Evolutionary conservation across 2,113 vertebrate species (phyloP).

Genomic region (Oncorhynchus tshawytscha): DNA sequence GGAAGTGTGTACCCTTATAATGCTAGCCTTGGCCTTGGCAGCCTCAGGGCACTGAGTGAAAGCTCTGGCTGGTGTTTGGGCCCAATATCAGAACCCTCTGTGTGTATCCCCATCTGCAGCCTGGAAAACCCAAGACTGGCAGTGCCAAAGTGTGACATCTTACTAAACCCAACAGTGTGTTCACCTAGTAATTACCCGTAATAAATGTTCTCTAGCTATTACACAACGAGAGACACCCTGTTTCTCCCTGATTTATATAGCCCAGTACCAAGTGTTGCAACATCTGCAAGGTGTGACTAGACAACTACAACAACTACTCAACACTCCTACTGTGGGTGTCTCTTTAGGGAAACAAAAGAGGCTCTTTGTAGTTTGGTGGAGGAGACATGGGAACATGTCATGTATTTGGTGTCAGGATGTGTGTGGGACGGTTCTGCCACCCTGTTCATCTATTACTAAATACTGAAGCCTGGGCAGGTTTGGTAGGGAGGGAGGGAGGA

Average conservation of each 20-base stretch:
- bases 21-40: not conserved
- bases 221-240: conserved; percentile 6
- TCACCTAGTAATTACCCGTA: no score
- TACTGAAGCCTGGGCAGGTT: conserved; percentile 59
- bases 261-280: conserved; percentile 29
- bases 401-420: conserved; percentile 73
- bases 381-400: conserved; percentile 71
- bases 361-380: conserved; percentile 66
- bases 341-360: conserved; percentile 68
- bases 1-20: not conserved
- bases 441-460: conserved; percentile 73
- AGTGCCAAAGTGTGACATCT: conserved; percentile 33
- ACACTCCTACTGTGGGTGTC: conserved; percentile 24
- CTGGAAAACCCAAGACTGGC: conserved; percentile 1
- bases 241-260: conserved; percentile 34
- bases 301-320: not conserved
- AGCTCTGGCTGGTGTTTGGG: not conserved
- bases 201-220: conserved; percentile 11
- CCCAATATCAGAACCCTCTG: not conserved
- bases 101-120: not conserved
- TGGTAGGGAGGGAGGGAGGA: conserved; percentile 29
- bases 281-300: not conserved
- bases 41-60: not conserved
- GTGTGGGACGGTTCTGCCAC: conserved; percentile 51
- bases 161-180: conserved; percentile 16